Conservation (phyloP, 2,888 invertebrate genomes). For the Drosophila mimetica region DNA sequence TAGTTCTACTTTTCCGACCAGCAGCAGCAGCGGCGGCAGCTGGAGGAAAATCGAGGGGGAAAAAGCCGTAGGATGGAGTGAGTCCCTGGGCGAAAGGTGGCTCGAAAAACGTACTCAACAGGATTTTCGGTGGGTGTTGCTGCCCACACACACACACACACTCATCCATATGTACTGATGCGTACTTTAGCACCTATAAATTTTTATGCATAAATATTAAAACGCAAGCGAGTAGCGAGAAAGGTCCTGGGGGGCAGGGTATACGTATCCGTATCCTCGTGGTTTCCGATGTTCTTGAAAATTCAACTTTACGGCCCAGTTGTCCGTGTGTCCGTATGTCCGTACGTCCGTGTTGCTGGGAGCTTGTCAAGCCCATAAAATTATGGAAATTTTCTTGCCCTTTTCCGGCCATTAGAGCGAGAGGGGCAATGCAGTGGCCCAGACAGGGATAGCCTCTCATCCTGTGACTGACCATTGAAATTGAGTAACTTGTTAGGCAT, state of each 20-base stretch:
- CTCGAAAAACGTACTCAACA: not conserved
- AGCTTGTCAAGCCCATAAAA: constrained; percentile 69
- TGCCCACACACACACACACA: not conserved
- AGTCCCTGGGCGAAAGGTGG: constrained; percentile 4
- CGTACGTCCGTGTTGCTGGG: constrained; percentile 20
- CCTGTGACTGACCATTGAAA: constrained; percentile 32
- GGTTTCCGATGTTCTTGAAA: constrained; percentile 64
- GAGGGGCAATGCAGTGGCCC: not conserved
- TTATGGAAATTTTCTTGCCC: constrained; percentile 76
- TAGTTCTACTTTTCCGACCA: constrained; percentile 5
- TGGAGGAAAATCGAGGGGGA: not conserved
- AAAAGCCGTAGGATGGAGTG: not conserved
- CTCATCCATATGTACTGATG: constrained; percentile 54
- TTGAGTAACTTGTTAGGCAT: constrained; percentile 41
- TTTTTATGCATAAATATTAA: constrained; percentile 76
- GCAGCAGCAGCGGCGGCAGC: not conserved
- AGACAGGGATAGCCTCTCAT: constrained; percentile 1
- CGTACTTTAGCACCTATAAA: constrained; percentile 75
- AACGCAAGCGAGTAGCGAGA: not conserved
- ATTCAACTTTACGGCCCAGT: constrained; percentile 59
- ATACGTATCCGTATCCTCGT: not conserved
- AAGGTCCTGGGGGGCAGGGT: constrained; percentile 1
- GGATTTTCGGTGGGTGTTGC: constrained; percentile 3
- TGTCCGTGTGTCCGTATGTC: constrained; percentile 1
- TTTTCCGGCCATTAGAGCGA: constrained; percentile 54